Base-by-base conservation (phyloP, 2,113 vertebrate species). In the Bolborhynchus lineola region DNA sequence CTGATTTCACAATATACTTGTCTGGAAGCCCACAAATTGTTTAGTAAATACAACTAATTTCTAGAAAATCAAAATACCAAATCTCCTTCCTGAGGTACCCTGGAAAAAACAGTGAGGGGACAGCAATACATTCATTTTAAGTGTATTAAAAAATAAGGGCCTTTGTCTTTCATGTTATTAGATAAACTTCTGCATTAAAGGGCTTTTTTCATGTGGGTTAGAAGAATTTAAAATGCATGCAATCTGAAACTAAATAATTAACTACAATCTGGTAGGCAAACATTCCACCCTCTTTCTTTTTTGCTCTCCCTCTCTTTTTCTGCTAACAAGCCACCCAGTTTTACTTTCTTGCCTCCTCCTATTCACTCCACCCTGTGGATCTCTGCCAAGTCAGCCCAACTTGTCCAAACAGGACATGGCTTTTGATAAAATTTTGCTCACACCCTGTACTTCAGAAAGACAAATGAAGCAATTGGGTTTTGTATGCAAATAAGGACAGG, bases 371-470 rank as follows among this genome's bases (percentile, higher is more conserved):
- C 98, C 98, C 98, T 97, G 55, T 97, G 97, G 98, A 95, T 53
- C 69, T 89, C 74, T 86, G 98, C 98, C 98, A 98, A 97, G 96
- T 97, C 97, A 97, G 97, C 95, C 93, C 94, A 93, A 98, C 98
- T 98, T 98, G 98, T 97, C 98, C 98, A 98, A 98, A 98, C 98
- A 98, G 98, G 98, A 98, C 98, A 98, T 5, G 46, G 97, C 94
- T 98, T 97, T 97, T 95, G 98, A 98, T 98, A 98, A 98, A 97
- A 97, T 90, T 98, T 91, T 93, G 97, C 97, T 98, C 97, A 98
- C 97, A 93, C 98, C 98, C 97, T 98, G 96, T 97, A 96, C 96
- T 97, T 97, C 96, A 91, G 97, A 96, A 97, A 97, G 97, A 96
- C 93, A 52, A 96, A 97, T 97, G 97, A 97, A 97, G 97, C 97